Percentiles rank a stretch among this genome's conserved stretches.
phyloP scores from a whole-genome alignment of 2,888 invertebrate species.

The Ormyrus labotus region DNA sequence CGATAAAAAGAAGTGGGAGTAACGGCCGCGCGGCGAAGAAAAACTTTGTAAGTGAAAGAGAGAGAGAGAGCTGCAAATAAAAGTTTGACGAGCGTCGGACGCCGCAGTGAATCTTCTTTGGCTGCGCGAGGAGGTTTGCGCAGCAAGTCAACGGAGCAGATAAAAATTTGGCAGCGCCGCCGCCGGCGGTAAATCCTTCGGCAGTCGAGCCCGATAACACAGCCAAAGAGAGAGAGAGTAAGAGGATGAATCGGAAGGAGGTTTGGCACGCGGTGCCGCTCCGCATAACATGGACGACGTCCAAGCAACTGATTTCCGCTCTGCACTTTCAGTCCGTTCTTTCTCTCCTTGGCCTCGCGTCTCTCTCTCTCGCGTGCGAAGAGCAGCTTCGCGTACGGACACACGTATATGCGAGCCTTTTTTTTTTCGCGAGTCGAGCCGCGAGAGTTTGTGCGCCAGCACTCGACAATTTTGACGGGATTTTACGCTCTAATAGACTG shows the following conservation, averaged over 20 bases:
- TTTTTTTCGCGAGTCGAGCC: slow-evolving; percentile 3
- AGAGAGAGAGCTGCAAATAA: slow-evolving; percentile 9
- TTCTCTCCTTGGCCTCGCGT: slow-evolving; percentile 52
- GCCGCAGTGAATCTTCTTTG: slow-evolving; percentile 50
- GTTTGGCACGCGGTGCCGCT: slow-evolving; percentile 62
- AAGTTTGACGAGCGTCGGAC: slow-evolving; percentile 32
- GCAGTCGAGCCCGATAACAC: slow-evolving; percentile 55
- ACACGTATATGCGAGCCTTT: slow-evolving; percentile 22
- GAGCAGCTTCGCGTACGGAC: background rate
- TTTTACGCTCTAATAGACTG: slow-evolving; percentile 38
- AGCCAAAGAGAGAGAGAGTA: slow-evolving; percentile 55
- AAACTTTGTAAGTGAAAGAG: slow-evolving; percentile 23
- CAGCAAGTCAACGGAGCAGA: slow-evolving; percentile 65
- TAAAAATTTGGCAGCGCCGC: slow-evolving; percentile 67
- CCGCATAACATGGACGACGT: slow-evolving; percentile 65
- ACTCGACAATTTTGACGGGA: slow-evolving; percentile 29
- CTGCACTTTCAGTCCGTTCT: background rate
- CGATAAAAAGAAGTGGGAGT: slow-evolving; percentile 8
- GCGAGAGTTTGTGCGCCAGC: background rate
- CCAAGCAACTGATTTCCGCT: slow-evolving; percentile 69
- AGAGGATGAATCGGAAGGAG: slow-evolving; percentile 60
- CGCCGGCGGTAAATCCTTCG: slow-evolving; percentile 62
- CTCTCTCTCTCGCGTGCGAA: background rate
- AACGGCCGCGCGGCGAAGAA: background rate
- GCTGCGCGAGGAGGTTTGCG: slow-evolving; percentile 31